Percentiles rank a stretch among this genome's conserved stretches.
phyloP scores from a whole-genome alignment of 1,140 invertebrate species.

The Meloidogyne chitwoodi region DNA sequence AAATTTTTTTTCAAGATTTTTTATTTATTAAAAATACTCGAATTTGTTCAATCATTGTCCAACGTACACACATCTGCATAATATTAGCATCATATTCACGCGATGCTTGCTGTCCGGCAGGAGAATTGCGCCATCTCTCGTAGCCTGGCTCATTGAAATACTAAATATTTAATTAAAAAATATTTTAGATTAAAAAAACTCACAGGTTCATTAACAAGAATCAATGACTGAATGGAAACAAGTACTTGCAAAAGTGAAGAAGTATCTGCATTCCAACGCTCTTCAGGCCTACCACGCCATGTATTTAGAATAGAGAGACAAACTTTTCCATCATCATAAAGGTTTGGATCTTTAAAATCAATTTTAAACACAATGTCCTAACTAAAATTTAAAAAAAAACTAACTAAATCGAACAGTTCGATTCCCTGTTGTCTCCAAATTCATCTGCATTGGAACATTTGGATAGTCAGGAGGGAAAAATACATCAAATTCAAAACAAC shows the following conservation, averaged over 20 bases:
- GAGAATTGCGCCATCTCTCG: constrained; percentile 67
- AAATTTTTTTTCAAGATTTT: neutral
- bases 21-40: neutral
- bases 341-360: constrained; percentile 72
- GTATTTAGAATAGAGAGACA: constrained; percentile 91
- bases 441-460: constrained; percentile 70
- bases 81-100: constrained; percentile 93
- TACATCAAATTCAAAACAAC: constrained; percentile 65
- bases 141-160: constrained; percentile 93
- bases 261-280: constrained; percentile 87
- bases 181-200: neutral
- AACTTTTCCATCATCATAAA: constrained; percentile 70
- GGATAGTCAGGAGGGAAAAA: constrained; percentile 64
- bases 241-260: constrained; percentile 91
- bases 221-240: constrained; percentile 86
- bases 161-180: neutral
- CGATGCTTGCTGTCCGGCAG: constrained; percentile 59
- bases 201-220: constrained; percentile 79
- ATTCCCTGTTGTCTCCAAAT: constrained; percentile 86
- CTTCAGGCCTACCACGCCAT: constrained; percentile 89
- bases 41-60: constrained; percentile 82
- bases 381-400: neutral
- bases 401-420: constrained; percentile 82
- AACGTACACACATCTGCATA: constrained; percentile 84
- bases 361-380: neutral